Base-by-base conservation (phyloP, 2,888 invertebrate species). In the Athrips mouffetella region DNA sequence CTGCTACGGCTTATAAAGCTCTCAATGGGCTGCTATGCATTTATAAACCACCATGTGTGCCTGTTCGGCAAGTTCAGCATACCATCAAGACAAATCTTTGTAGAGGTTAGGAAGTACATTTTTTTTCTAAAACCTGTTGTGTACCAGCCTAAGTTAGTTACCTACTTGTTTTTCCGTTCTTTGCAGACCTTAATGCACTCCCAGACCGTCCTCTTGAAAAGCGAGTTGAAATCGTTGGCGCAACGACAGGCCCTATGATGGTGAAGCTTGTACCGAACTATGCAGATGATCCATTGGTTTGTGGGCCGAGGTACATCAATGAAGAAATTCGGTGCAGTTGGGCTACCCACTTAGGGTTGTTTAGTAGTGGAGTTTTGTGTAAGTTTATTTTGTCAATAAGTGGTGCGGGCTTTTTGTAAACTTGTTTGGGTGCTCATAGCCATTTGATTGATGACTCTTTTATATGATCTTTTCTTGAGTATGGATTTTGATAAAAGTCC, bases 21-120 rank as follows among this genome's bases (percentile, higher is more conserved):
- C 71, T 97, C 45, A 93, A 93, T 76, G 96, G 96, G 20, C 67
- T 96, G 5, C 82, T 95, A 52, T 94, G 94, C 75, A 82, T 96
- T 10, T 96, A 94, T 62, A 97, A 97, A 76, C 95, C 96, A 10
- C 73, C 92, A 0, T 90, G 90, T 45, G 81, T 92, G 27, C 78
- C 89, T 33, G 76, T 91, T 0, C 67, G 67, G 15, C 86, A 85
- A 63, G 80, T 93, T 0, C 89, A 91, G 61, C 80, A 88, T 42
- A 90, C 89, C 2, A 76, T 95, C 37, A 76, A 91, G 52, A 71
- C 82, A 30, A 93, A 93, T 69, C 70, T 95, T 50, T 92, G 92
- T 66, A 82, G 87, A 90, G 94, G 95, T 94, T 85, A 85, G 73
- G 10, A 37, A n/a, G n/a, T n/a, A n/a, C n/a, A n/a, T n/a, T n/a